A percentile compares a stretch with the other conserved stretches of the same genome.
Conservation (phyloP, 2,113 vertebrate species). For the Patagioenas fasciata region DNA sequence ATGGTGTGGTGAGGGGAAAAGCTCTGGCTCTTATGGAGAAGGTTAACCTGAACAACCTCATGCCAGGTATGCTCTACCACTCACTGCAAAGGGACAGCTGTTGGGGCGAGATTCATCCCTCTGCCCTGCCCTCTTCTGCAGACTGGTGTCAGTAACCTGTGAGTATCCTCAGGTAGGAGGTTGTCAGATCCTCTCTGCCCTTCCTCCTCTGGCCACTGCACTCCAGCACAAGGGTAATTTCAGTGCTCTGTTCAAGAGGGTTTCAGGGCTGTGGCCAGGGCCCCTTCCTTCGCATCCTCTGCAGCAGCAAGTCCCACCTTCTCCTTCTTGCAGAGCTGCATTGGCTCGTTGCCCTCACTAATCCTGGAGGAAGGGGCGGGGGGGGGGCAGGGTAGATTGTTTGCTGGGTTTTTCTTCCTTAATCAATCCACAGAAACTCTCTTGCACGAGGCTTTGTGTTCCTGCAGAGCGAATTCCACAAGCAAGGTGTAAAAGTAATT, state of each 20-base stretch:
- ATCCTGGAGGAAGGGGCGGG: background rate
- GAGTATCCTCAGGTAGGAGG: background rate
- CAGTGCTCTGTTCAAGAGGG: background rate
- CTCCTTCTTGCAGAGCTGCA: conserved; percentile 9
- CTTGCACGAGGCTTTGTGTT: background rate
- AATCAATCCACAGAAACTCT: background rate
- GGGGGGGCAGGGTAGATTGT: background rate
- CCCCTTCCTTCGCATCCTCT: conserved; percentile 58
- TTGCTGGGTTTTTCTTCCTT: conserved; percentile 43
- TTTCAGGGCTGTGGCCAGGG: background rate
- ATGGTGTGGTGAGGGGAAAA: background rate
- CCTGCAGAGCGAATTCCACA: background rate
- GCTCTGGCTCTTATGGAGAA: background rate
- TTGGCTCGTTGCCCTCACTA: conserved; percentile 16
- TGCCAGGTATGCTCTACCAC: fast-evolving
- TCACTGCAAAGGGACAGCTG: background rate
- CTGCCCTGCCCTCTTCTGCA: background rate
- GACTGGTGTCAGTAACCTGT: background rate
- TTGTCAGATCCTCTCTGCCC: background rate
- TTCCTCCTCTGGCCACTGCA: background rate
- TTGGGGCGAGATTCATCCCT: background rate
- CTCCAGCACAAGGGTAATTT: background rate
- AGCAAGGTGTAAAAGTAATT: conserved; percentile 64
- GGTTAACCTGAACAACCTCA: background rate
- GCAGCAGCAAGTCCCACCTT: conserved; percentile 48